Percentiles rank a stretch among this genome's conserved stretches.
phyloP scores from a whole-genome alignment of 2,888 invertebrate genomes.

The Ferrisia virgata region DNA sequence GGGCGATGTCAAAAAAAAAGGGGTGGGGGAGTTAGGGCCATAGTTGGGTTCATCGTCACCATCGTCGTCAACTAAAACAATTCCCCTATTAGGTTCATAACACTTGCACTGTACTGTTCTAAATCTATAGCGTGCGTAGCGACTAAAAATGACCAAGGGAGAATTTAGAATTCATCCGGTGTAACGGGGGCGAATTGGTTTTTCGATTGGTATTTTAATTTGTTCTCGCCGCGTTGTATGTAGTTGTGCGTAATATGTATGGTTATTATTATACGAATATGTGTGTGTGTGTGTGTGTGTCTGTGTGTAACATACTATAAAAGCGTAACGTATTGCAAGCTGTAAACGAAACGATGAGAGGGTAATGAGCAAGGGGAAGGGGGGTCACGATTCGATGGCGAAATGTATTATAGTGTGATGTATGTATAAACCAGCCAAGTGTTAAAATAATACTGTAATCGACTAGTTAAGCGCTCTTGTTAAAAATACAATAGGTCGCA shows the following conservation, averaged over 20 bases:
- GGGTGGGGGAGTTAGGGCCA: background rate
- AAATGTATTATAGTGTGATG: background rate
- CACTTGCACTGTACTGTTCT: background rate
- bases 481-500: background rate
- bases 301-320: too few species aligned
- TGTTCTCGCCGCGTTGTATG: background rate
- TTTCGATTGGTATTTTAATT: constrained; percentile 14
- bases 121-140: background rate
- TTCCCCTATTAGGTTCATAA: background rate
- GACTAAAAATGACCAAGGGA: background rate
- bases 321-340: background rate
- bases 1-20: background rate
- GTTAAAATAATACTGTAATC: constrained; percentile 17
- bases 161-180: constrained; percentile 6
- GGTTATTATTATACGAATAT: background rate
- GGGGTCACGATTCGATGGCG: background rate
- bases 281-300: too few species aligned
- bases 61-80: background rate
- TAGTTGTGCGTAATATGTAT: background rate
- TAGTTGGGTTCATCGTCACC: too few species aligned
- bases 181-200: constrained; percentile 10
- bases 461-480: constrained; percentile 17
- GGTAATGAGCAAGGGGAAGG: background rate
- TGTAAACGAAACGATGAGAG: background rate
- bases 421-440: background rate